Percentiles rank a stretch among this genome's conserved stretches.
phyloP scores from a whole-genome alignment of 2,113 vertebrate species.

The Tetrax tetrax region DNA sequence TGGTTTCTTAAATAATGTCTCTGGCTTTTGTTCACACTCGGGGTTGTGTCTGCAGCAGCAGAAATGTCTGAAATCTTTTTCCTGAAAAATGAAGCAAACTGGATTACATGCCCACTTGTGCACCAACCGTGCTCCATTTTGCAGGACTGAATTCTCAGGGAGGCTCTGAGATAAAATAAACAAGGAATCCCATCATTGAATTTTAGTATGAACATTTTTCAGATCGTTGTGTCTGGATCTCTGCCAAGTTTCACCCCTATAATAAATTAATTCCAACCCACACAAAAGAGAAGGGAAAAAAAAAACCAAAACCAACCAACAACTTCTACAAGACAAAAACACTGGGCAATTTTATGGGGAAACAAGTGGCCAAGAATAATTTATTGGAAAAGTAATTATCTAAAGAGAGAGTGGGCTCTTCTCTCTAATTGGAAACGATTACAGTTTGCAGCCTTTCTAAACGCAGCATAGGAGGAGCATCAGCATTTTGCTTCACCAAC shows the following conservation, averaged over 20 bases:
- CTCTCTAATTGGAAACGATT: not conserved
- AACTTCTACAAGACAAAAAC: not conserved
- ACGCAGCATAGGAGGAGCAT: not conserved
- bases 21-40: not conserved
- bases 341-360: not conserved
- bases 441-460: not conserved
- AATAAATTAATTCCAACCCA: conserved; percentile 33
- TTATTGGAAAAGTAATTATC: conserved; percentile 28
- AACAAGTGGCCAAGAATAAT: conserved; percentile 29
- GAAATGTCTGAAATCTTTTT: not conserved
- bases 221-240: not conserved
- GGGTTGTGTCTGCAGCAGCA: not conserved
- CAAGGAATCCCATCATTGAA: not conserved
- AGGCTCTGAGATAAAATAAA: conserved; percentile 28
- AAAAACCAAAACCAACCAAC: not conserved
- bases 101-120: not conserved
- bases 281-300: not conserved
- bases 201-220: conserved; percentile 39
- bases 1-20: not conserved
- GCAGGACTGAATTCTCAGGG: not conserved
- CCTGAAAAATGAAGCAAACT: not conserved
- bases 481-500: not conserved
- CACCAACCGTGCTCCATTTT: not conserved
- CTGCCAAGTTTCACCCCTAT: conserved; percentile 9
- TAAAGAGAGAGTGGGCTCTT: not conserved